Percentiles rank a stretch among this genome's conserved stretches.
Conservation (phyloP, 2,113 vertebrate genomes). For the Odocoileus hemionus region DNA sequence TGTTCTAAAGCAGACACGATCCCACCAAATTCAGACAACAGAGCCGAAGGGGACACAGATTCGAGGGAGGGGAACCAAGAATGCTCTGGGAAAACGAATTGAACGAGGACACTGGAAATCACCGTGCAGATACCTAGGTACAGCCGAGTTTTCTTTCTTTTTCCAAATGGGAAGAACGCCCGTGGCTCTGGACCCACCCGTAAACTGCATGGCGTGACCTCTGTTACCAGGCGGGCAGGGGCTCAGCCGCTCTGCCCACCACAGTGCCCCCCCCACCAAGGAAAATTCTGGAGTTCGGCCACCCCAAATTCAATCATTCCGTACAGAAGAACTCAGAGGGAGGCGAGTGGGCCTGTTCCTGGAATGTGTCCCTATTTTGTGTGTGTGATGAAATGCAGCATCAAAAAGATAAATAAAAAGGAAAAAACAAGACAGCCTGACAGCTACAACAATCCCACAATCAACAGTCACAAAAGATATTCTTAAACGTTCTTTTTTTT, state of each 20-base stretch:
- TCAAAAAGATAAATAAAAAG: constrained; percentile 3
- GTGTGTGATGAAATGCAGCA: constrained; percentile 52
- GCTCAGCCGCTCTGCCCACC: background rate
- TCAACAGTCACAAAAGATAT: constrained; percentile 61
- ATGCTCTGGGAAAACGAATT: constrained; percentile 52
- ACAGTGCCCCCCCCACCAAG: background rate
- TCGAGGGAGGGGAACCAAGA: constrained; percentile 72
- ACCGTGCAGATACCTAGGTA: constrained; percentile 74
- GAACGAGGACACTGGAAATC: constrained; percentile 66
- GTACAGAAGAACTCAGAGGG: background rate
- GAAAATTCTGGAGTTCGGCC: constrained; percentile 35
- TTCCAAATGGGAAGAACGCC: background rate
- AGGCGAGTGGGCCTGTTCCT: background rate
- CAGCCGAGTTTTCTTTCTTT: constrained; percentile 70
- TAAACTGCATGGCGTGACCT: background rate
- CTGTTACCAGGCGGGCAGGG: constrained; percentile 9
- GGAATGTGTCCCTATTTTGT: constrained; percentile 63
- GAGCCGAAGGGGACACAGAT: constrained; percentile 75
- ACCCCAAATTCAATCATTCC: constrained; percentile 23
- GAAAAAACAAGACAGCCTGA: constrained; percentile 39
- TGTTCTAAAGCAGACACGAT: constrained; percentile 68
- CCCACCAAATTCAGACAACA: constrained; percentile 74
- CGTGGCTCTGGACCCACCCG: constrained; percentile 35
- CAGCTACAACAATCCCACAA: constrained; percentile 44
- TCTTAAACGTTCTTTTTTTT: constrained; percentile 23